Evolutionary conservation across 64 coral and sea anemone genomes (phyloP).

Genomic region (Acropora tenuis): DNA sequence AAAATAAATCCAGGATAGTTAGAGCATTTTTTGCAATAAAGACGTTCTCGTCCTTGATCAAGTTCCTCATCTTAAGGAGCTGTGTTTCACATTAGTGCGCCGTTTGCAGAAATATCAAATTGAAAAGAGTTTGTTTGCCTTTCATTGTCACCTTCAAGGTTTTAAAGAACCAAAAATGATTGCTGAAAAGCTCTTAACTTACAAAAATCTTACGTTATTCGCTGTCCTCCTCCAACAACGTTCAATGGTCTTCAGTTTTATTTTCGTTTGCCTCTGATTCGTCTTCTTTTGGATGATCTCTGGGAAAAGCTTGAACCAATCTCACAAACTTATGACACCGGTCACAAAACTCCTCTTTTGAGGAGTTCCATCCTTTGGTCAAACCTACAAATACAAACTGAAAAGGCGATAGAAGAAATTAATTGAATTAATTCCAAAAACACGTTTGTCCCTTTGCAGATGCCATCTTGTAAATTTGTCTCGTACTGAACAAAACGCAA

Average conservation of each 20-base stretch:
- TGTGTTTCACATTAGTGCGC: not conserved
- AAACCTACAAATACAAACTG: constrained; percentile 8
- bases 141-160: no score
- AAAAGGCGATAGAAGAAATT: not conserved
- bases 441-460: no score
- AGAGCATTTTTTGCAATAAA: no score
- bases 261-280: not conserved
- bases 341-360: constrained; percentile 28
- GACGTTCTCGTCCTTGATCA: not conserved
- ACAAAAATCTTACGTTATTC: not conserved
- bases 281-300: not conserved
- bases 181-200: not conserved
- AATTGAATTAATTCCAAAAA: not conserved
- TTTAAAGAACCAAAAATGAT: no score
- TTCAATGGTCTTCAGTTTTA: not conserved
- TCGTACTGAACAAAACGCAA: no score
- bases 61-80: not conserved
- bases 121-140: no score
- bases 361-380: constrained; percentile 10
- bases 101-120: no score
- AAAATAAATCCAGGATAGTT: no score
- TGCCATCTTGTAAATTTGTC: no score
- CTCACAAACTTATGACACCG: not conserved
- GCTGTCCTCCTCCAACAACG: not conserved
- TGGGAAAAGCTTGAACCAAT: not conserved